phyloP scores from a whole-genome alignment of 2,797 vertebrate genomes.

The Crenuchus spilurus region DNA sequence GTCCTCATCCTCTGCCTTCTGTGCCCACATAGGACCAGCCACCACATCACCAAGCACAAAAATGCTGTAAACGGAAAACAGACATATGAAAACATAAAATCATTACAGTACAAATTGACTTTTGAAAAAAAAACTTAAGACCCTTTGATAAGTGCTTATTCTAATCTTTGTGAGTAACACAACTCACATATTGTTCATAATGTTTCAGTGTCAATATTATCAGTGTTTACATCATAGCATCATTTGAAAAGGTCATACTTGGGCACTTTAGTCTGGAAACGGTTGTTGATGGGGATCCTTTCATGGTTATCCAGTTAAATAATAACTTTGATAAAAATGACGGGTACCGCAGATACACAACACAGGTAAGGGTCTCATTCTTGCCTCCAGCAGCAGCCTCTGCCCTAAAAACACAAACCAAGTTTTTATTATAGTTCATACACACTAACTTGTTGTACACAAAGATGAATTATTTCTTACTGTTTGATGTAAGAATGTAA shows the following conservation, averaged over 20 bases:
- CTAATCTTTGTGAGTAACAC: no score
- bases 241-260: slow-evolving; percentile 76
- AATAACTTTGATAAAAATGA: slow-evolving; percentile 85
- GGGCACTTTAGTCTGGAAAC: slow-evolving; percentile 97
- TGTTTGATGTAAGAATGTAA: no score
- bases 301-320: slow-evolving; percentile 92
- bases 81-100: background rate
- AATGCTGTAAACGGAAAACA: slow-evolving; percentile 75
- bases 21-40: slow-evolving; percentile 96
- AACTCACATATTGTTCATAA: no score
- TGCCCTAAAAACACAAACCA: slow-evolving; percentile 67
- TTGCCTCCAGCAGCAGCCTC: slow-evolving; percentile 95
- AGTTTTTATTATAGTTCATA: no score
- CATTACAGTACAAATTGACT: no score
- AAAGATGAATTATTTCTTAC: no score
- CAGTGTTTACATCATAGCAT: background rate
- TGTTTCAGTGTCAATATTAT: no score
- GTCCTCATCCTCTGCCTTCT: slow-evolving; percentile 98
- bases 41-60: slow-evolving; percentile 95
- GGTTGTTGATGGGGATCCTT: slow-evolving; percentile 90
- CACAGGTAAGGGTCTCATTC: slow-evolving; percentile 89
- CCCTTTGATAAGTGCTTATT: no score
- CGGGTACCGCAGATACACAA: slow-evolving; percentile 94
- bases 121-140: no score
- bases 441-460: no score